Conservation (phyloP, 2,797 vertebrate genomes). For the Pipistrellus pygmaeus region DNA sequence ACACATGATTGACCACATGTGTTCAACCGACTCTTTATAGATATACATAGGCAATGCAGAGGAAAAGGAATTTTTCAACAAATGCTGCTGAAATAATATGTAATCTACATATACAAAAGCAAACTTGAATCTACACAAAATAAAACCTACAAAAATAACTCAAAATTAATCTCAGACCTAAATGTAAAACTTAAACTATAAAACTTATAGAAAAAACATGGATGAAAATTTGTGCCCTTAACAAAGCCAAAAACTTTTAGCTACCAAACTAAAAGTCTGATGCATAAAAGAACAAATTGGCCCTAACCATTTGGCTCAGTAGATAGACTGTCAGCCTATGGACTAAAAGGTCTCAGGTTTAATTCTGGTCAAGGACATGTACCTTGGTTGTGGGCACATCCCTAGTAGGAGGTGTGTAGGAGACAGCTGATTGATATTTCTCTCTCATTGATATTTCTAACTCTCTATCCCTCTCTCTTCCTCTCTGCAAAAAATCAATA, state of each 20-base stretch:
- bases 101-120: not conserved
- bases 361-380: no score
- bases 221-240: conserved; percentile 1
- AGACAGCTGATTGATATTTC: no score
- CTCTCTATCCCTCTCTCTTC: no score
- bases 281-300: not conserved
- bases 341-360: no score
- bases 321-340: no score
- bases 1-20: not conserved
- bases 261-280: not conserved
- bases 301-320: no score
- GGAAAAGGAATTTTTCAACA: not conserved
- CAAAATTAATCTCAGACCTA: not conserved
- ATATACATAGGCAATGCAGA: conserved; percentile 2
- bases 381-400: no score
- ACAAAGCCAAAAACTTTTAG: not conserved
- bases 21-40: not conserved
- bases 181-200: not conserved
- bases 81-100: not conserved
- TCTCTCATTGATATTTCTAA: no score
- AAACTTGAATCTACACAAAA: not conserved
- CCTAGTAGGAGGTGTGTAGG: no score
- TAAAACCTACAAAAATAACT: not conserved
- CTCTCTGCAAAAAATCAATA: no score
- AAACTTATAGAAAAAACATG: conserved; percentile 29